Conservation (phyloP, 1,140 invertebrate genomes). For the Saxidomus purpurata region DNA sequence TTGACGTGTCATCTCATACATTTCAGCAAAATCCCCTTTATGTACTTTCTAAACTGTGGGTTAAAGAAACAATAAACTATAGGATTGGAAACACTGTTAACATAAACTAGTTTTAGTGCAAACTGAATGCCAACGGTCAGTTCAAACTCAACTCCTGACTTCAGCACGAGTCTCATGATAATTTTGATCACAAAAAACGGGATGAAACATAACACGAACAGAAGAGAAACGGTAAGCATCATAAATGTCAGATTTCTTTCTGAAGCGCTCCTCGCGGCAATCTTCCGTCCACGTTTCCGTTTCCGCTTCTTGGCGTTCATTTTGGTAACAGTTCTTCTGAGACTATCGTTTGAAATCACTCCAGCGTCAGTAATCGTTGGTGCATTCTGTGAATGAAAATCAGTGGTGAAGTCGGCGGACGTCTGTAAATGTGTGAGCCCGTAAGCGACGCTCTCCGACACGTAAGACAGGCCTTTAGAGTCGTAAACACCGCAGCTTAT, state of each 20-base stretch:
- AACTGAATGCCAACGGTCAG: conserved; percentile 7
- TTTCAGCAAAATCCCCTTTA: not conserved
- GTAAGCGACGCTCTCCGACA: not conserved
- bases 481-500: not conserved
- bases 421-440: not conserved
- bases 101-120: not conserved
- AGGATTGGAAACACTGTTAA: conserved; percentile 55
- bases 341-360: not conserved
- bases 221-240: conserved; percentile 9
- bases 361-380: not conserved
- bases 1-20: not conserved
- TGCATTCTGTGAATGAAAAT: not conserved
- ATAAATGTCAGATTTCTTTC: conserved; percentile 29
- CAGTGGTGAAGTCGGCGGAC: not conserved
- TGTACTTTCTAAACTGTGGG: conserved; percentile 19
- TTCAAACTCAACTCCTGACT: conserved; percentile 30
- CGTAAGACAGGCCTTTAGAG: not conserved
- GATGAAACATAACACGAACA: conserved; percentile 13
- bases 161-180: not conserved
- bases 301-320: not conserved
- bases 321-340: not conserved
- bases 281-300: not conserved
- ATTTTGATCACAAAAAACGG: conserved; percentile 43
- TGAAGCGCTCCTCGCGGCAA: not conserved
- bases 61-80: conserved; percentile 39